A percentile compares a stretch with the other conserved stretches of the same genome.
Evolutionary conservation across 2,113 vertebrate species (phyloP).

Genomic region (Petroica traversi): DNA sequence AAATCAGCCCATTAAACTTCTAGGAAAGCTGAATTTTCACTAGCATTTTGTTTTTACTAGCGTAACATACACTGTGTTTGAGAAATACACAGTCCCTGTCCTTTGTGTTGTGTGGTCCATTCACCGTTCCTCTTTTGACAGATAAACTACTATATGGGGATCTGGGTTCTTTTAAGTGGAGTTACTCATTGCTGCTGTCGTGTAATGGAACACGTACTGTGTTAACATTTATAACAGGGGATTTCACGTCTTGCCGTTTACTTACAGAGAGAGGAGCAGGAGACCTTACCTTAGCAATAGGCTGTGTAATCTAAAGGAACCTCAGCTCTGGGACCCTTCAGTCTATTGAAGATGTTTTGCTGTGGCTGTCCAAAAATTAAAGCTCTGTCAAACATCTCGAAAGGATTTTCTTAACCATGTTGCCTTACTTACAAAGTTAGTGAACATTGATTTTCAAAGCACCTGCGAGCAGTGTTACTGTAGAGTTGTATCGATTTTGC

Average conservation of each 20-base stretch:
- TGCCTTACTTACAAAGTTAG: slow-evolving; percentile 54
- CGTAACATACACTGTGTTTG: not conserved
- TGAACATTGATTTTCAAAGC: slow-evolving; percentile 2
- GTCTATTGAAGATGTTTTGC: slow-evolving; percentile 5
- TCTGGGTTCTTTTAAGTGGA: not conserved
- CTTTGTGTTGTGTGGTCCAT: not conserved
- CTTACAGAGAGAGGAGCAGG: not conserved
- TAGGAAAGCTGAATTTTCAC: not conserved
- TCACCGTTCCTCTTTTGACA: not conserved
- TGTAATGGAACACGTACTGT: not conserved
- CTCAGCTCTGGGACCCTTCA: not conserved
- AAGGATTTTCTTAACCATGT: slow-evolving; percentile 34
- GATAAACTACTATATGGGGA: not conserved
- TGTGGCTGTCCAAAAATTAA: not conserved
- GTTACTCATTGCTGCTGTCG: slow-evolving; percentile 10
- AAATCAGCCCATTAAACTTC: not conserved
- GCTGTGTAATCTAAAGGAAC: not conserved
- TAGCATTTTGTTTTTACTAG: slow-evolving; percentile 3
- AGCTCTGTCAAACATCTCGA: not conserved
- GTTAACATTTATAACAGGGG: not conserved
- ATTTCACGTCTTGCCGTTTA: slow-evolving; percentile 23
- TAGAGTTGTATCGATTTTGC: not conserved
- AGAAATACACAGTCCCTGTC: not conserved
- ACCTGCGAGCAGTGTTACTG: not conserved
- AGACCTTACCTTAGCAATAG: slow-evolving; percentile 15